Percentiles rank a stretch among this genome's conserved stretches.
These are phyloP conservation scores for Colius striatus DNA, from an alignment of 2,113 vertebrate genomes.

Conservation along the genomic window DNA sequence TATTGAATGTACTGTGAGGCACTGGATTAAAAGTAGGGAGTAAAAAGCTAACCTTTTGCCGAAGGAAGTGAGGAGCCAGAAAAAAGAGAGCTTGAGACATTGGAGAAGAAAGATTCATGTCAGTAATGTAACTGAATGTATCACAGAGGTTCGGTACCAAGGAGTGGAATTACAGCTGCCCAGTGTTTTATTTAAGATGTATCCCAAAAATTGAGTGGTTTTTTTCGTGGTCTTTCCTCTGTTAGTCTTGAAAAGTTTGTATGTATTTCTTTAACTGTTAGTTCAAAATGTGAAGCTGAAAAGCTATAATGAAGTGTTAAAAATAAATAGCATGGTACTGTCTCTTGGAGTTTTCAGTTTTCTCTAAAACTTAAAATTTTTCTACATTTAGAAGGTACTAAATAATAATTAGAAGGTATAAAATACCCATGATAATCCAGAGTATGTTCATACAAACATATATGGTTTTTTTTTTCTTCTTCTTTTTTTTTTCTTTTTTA, in stretches of 20 bases:
- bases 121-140: background rate
- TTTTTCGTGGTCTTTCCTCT: background rate
- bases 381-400: background rate
- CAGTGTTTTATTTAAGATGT: background rate
- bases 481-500: background rate
- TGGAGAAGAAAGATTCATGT: background rate
- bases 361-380: background rate
- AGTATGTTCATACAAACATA: rapidly evolving
- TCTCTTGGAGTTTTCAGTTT: background rate
- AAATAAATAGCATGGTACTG: background rate
- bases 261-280: background rate
- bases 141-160: background rate
- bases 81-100: background rate
- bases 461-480: background rate
- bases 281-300: background rate
- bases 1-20: background rate
- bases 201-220: background rate
- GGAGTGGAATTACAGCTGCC: background rate
- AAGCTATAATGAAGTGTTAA: background rate
- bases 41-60: background rate
- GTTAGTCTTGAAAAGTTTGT: background rate
- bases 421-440: background rate
- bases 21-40: background rate
- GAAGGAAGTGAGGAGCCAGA: background rate
- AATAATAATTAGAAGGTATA: background rate